Conservation (phyloP, 2,113 vertebrate genomes). For the Ciconia boyciana region DNA sequence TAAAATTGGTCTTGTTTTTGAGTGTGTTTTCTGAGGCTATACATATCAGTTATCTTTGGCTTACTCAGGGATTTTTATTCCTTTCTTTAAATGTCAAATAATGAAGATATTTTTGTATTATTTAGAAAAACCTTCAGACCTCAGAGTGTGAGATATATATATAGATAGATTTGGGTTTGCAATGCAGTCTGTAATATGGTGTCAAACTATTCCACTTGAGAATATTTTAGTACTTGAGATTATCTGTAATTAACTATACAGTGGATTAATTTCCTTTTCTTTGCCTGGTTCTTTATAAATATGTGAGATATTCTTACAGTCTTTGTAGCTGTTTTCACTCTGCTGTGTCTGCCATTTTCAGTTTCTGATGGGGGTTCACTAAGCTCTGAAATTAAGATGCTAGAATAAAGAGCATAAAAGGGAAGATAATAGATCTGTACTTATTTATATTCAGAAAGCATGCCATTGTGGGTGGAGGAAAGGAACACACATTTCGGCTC, state of each 20-base stretch:
- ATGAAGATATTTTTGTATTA: conserved; percentile 76
- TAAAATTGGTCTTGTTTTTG: conserved; percentile 48
- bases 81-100: conserved; percentile 75
- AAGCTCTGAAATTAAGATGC: conserved; percentile 32
- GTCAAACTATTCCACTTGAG: conserved; percentile 41
- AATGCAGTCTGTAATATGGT: conserved; percentile 24
- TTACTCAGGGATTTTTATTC: conserved; percentile 84
- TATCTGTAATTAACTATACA: conserved; percentile 7
- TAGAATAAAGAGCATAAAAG: conserved; percentile 10
- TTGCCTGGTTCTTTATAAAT: conserved; percentile 26
- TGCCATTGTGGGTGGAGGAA: neutral
- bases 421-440: conserved; percentile 24
- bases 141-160: neutral
- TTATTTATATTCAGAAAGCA: neutral
- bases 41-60: conserved; percentile 73
- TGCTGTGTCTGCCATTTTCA: conserved; percentile 9
- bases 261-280: conserved; percentile 40
- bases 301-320: neutral
- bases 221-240: conserved; percentile 24
- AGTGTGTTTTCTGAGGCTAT: conserved; percentile 68
- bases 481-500: neutral
- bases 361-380: conserved; percentile 7
- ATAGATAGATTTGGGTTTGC: conserved; percentile 24
- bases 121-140: conserved; percentile 70
- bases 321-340: conserved; percentile 30